A percentile compares a stretch with the other conserved stretches of the same genome.
phyloP scores from a whole-genome alignment of 2,113 vertebrate genomes.

The Grallaria varia region DNA sequence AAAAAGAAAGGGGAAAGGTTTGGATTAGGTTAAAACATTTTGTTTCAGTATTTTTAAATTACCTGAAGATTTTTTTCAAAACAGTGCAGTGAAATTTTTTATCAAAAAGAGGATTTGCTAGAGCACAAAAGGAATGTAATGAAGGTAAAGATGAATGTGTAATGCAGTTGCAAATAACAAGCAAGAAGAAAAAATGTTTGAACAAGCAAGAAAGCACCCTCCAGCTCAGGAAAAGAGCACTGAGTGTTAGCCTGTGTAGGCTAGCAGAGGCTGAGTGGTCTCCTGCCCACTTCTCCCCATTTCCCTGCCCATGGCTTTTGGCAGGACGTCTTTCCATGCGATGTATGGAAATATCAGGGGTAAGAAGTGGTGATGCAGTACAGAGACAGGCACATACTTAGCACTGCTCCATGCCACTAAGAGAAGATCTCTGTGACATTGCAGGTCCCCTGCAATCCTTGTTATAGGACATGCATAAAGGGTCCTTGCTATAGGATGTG shows the following conservation, averaged over 20 bases:
- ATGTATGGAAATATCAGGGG: neutral
- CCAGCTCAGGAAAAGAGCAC: neutral
- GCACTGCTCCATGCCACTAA: neutral
- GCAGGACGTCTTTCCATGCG: neutral
- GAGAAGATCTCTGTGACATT: neutral
- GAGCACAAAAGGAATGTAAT: neutral
- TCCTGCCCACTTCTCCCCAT: neutral
- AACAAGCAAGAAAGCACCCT: neutral
- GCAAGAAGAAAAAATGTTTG: neutral
- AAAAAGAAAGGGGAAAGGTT: neutral
- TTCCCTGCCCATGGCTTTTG: neutral
- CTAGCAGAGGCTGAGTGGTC: neutral
- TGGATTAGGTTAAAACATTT: neutral
- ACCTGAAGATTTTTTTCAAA: neutral
- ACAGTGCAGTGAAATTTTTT: neutral
- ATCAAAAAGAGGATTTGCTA: neutral
- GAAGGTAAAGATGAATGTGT: neutral
- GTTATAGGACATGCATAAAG: neutral
- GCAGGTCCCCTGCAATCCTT: neutral
- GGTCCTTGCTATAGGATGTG: neutral
- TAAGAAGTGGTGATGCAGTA: neutral
- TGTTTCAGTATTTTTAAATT: neutral
- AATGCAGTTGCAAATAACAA: neutral
- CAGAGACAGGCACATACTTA: neutral
- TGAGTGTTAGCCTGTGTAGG: neutral